A percentile compares a stretch with the other conserved stretches of the same genome.
Conservation (phyloP, 2,888 invertebrate species). For the Cryptus armator region DNA sequence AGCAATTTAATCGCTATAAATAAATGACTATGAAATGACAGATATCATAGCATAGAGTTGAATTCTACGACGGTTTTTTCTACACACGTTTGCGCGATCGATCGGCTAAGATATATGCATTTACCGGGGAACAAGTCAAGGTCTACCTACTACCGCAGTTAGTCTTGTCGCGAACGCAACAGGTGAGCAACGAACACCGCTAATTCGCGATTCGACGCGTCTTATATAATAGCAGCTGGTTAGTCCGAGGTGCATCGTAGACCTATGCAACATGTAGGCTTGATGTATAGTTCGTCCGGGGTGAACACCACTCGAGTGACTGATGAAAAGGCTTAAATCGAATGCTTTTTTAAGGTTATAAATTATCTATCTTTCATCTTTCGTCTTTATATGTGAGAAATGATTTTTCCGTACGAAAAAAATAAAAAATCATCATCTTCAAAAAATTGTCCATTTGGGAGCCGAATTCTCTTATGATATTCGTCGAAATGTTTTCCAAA, state of each 20-base stretch:
- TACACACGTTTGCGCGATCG: not conserved
- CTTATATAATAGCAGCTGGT: constrained; percentile 60
- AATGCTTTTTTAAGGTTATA: no score
- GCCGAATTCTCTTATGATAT: no score
- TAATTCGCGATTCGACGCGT: constrained; percentile 62
- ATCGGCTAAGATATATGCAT: not conserved
- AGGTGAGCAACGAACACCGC: constrained; percentile 65
- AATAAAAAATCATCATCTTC: not conserved
- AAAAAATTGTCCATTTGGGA: no score
- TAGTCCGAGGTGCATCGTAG: constrained; percentile 21
- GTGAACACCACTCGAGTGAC: no score
- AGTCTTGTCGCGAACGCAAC: constrained; percentile 64
- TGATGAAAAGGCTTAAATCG: no score
- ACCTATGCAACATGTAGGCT: not conserved
- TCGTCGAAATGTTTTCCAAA: no score
- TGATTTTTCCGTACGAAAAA: not conserved
- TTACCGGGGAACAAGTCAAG: not conserved
- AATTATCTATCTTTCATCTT: no score
- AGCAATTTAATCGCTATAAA: constrained; percentile 4
- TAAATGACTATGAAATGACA: not conserved
- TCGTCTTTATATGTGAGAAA: not conserved
- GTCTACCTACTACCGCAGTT: constrained; percentile 40
- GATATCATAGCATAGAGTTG: not conserved
- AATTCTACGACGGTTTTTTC: not conserved
- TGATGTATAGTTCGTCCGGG: no score